These are phyloP conservation scores for Scrobipalpa atriplicella DNA, from an alignment of 2,888 invertebrate species.

Conservation along the genomic window DNA sequence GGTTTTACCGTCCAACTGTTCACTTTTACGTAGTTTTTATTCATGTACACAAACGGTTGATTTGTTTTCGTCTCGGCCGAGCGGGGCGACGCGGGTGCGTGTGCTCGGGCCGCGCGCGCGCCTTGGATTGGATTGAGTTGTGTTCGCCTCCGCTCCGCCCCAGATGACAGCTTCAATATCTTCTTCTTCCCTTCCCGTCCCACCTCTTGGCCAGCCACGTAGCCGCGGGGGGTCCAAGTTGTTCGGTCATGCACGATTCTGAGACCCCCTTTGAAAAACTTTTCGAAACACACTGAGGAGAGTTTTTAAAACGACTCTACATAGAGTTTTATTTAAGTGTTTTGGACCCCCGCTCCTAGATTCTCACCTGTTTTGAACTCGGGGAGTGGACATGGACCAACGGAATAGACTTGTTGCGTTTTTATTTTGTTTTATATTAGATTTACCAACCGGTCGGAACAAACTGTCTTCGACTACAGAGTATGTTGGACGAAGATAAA, in stretches of 20 bases:
- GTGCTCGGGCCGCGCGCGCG: constrained; percentile 61
- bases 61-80: constrained; percentile 43
- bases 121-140: constrained; percentile 53
- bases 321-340: background rate
- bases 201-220: constrained; percentile 37
- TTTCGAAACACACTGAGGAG: background rate
- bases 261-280: constrained; percentile 23
- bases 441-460: constrained; percentile 55
- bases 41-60: constrained; percentile 27
- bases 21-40: constrained; percentile 30
- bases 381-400: constrained; percentile 47
- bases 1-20: constrained; percentile 35
- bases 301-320: constrained; percentile 14
- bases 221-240: constrained; percentile 27
- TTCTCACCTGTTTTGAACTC: constrained; percentile 19
- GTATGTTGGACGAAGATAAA: constrained; percentile 51
- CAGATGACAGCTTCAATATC: constrained; percentile 69
- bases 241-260: constrained; percentile 18
- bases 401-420: constrained; percentile 72
- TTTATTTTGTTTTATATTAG: constrained; percentile 66
- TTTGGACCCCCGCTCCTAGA: constrained; percentile 8
- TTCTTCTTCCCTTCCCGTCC: constrained; percentile 37
- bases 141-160: constrained; percentile 50
- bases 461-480: constrained; percentile 54
- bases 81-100: constrained; percentile 40